phyloP scores from a whole-genome alignment of 1,140 invertebrate species.

The Psix sp. region DNA sequence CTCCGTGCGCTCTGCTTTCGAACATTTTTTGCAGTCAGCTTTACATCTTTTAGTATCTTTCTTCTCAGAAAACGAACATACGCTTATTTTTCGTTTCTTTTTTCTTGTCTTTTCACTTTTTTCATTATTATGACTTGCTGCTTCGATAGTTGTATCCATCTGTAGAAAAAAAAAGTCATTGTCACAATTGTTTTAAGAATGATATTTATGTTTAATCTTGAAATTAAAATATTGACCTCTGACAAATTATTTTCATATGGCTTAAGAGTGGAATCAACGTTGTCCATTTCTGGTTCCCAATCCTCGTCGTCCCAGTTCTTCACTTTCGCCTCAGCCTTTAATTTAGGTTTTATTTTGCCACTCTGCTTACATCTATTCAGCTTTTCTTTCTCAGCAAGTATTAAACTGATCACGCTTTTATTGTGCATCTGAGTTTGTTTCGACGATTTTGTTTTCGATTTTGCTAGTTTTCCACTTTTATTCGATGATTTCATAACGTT shows the following conservation, averaged over 20 bases:
- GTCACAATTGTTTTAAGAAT: too few relatives aligned
- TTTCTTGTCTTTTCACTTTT: conserved; percentile 73
- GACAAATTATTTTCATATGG: conserved; percentile 15
- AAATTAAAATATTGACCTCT: conserved; percentile 31
- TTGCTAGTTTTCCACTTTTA: conserved; percentile 63
- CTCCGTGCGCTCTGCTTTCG: conserved; percentile 63
- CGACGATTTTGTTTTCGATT: conserved; percentile 64
- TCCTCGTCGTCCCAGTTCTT: conserved; percentile 80
- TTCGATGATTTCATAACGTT: conserved; percentile 56
- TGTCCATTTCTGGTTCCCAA: conserved; percentile 35
- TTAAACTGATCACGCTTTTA: conserved; percentile 73
- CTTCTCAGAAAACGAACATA: conserved; percentile 59
- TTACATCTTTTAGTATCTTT: conserved; percentile 59
- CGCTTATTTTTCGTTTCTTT: conserved; percentile 69
- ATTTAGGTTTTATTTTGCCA: conserved; percentile 82
- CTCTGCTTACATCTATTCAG: conserved; percentile 70
- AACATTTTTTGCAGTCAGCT: conserved; percentile 63
- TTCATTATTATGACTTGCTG: conserved; percentile 43
- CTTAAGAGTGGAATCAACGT: neutral
- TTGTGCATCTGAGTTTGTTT: conserved; percentile 73
- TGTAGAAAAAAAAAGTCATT: conserved; percentile 14
- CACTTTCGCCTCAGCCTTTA: conserved; percentile 82
- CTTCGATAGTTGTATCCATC: conserved; percentile 58
- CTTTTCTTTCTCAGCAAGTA: conserved; percentile 74
- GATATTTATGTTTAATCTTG: neutral